Percentiles rank a stretch among this genome's conserved stretches.
phyloP scores from a whole-genome alignment of 2,113 vertebrate genomes.

The Enhydra lutris region DNA sequence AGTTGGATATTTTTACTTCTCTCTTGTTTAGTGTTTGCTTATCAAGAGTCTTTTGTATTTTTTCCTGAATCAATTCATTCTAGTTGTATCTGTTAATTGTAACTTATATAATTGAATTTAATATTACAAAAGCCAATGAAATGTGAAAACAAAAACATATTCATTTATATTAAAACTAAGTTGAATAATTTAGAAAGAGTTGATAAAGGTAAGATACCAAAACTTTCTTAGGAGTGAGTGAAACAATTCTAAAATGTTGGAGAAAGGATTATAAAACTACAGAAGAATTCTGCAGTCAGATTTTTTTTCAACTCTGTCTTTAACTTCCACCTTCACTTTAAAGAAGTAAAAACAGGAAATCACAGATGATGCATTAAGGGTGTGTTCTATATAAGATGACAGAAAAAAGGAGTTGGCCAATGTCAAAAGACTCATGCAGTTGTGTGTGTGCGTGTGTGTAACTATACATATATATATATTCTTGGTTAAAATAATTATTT shows the following conservation, averaged over 20 bases:
- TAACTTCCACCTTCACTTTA: conserved; percentile 6
- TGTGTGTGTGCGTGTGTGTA: neutral
- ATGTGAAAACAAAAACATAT: neutral
- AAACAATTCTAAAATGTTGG: neutral
- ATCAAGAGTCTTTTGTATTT: neutral
- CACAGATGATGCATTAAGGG: neutral
- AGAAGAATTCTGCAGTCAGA: neutral
- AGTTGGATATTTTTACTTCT: neutral
- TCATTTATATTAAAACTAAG: neutral
- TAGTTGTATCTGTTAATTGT: neutral
- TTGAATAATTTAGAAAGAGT: neutral
- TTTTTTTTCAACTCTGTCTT: conserved; percentile 32
- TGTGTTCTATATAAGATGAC: conserved; percentile 20
- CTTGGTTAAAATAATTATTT: neutral
- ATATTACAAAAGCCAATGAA: neutral
- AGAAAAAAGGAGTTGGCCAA: neutral
- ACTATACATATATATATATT: neutral
- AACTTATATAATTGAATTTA: neutral
- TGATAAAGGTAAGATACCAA: neutral
- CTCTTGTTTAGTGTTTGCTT: neutral
- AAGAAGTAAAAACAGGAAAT: conserved; percentile 69
- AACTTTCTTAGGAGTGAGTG: neutral
- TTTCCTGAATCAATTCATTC: neutral
- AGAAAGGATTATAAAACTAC: neutral
- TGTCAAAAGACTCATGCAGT: neutral